phyloP scores from a whole-genome alignment of 2,113 vertebrate species.

The Haplotaxodon microlepis region DNA sequence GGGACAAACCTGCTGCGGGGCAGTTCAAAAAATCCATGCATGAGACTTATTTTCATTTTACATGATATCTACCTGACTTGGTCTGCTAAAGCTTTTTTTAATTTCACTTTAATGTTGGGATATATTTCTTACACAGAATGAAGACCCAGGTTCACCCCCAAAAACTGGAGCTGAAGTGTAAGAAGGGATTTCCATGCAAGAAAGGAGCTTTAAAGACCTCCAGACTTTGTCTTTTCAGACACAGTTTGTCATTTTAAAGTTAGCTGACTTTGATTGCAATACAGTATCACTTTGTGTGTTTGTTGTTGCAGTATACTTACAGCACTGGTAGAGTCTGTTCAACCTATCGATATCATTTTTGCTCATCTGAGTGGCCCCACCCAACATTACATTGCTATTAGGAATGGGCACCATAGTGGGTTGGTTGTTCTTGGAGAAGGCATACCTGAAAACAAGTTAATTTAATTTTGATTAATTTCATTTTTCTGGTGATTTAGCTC shows the following conservation, averaged over 20 bases:
- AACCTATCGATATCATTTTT: constrained; percentile 45
- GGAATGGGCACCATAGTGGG: constrained; percentile 58
- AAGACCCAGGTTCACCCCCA: rapidly evolving
- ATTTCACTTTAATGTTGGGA: neutral
- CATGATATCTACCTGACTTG: neutral
- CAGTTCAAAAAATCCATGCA: neutral
- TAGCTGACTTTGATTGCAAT: neutral
- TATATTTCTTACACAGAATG: neutral
- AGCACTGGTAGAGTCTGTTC: constrained; percentile 64
- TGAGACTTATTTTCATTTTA: neutral
- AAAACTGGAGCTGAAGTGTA: neutral
- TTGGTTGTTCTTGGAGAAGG: constrained; percentile 58
- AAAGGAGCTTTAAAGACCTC: neutral
- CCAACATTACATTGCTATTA: constrained; percentile 36
- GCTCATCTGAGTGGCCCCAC: constrained; percentile 58
- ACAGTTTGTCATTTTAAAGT: neutral
- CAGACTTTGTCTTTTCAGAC: rapidly evolving
- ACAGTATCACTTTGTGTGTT: neutral
- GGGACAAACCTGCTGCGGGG: rapidly evolving
- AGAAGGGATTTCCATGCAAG: neutral
- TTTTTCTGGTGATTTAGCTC: neutral
- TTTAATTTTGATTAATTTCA: neutral
- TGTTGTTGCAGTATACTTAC: neutral
- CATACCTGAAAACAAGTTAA: constrained; percentile 29
- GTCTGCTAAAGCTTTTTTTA: neutral